Base-by-base conservation (phyloP, 1,140 invertebrate species). In the Calliphora vicina region DNA sequence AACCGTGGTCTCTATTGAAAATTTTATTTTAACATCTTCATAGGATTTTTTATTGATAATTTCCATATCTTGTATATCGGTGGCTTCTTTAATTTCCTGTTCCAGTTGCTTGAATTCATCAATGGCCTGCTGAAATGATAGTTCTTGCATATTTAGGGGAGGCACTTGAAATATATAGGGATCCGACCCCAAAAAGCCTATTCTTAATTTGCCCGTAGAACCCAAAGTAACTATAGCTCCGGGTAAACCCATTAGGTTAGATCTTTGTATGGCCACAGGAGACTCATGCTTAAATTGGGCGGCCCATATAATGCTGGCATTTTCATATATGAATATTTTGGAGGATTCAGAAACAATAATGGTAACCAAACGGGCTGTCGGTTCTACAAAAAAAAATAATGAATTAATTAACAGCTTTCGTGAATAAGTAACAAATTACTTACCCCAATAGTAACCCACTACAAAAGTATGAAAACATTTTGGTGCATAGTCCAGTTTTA, bases 221-320 rank as follows among this genome's bases (percentile, higher is more conserved):
- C 88, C 85, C 8, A 90, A 78, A 0, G 88, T 89, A 1, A 90
- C 87, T 13, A 90, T 87, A 29, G 84, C 88, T 1, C 89, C 89
- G 0, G 89, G 84, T 26, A 90, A 73, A 8, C 84, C 78, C 26
- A 87, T 85, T 4, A 90, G 84, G 86, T 90, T 90, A 17, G 89
- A 88, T 8, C 89, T 86, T 74, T 89, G 86, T 26, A 90, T 85
- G 80, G 89, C 89, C 25, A 90, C 87, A 0, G 89, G 89, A 15
- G 87, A 82, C 0, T 85, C 76, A 9, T 84, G 42, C 50, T 87
- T 86, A 80, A 86, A 90, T 88, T 96, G 94, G 0, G 95, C 94
- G 8, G 95, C 94, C 96, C 96, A 97, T 86, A 93, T 94, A 25
- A 97, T 91, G 29, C 92, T 93, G 23, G 93, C 93, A 84, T 94